Base-by-base conservation (phyloP, 2,797 vertebrate genomes). In the Molossus molossus region DNA sequence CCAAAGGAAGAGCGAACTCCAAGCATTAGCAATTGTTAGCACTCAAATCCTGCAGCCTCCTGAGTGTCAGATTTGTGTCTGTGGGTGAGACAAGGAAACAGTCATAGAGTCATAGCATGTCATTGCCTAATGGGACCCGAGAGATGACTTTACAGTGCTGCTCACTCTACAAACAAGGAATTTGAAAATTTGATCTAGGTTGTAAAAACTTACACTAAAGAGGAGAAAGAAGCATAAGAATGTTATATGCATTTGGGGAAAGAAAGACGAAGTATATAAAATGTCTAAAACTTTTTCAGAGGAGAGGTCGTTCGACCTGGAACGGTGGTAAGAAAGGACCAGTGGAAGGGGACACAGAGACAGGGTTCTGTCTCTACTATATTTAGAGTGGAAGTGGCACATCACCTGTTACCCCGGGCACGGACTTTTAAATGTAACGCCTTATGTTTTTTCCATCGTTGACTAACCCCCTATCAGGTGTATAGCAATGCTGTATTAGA, bases 361-460 rank as follows among this genome's bases (percentile, higher is more conserved):
- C 13, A 14, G 37, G 40, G n/a, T 72, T 76, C n/a, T 77, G 64
- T 67, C 53, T 69, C 27, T 17, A 48, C 69, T 53, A 1, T 73
- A 12, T 82, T 83, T 79, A 70, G 25, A 75, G 48, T 15, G 20
- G 73, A 87, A 80, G 23, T 33, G 60, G 37, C 48, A 55, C 37
- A 18, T 72, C 4, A 6, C 9, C 58, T 92, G 8, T 69, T 62
- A 57, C 18, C 27, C 10, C 57, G 58, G 53, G 37, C 27, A 45
- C 29, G 48, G n/a, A 48, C 67, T 92, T 96, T 55, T 75, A 48
- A 90, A 72, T 82, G 64, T 64, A 73, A 90, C 17, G 88, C 55
- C 40, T 53, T 53, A 67, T 90, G 14, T 75, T 85, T 90, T 93
- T 88, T 84, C 57, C 72, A 11, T 88, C 40, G 57, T 67, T 89